A percentile compares a stretch with the other conserved stretches of the same genome.
Evolutionary conservation across 2,888 invertebrate genomes (phyloP).

Genomic region (Buathra laborator): DNA sequence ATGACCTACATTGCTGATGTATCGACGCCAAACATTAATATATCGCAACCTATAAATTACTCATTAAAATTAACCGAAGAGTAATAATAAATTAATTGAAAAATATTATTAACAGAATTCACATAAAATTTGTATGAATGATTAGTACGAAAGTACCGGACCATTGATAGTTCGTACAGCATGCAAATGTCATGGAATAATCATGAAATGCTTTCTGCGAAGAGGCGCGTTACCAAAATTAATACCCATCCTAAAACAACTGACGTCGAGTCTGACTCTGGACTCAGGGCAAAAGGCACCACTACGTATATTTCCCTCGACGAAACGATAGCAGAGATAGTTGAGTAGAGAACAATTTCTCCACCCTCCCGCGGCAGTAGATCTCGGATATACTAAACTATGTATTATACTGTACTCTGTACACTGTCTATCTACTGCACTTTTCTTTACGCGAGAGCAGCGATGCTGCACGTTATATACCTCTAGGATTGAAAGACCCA

Average conservation of each 20-base stretch:
- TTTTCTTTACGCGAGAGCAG: slow-evolving; percentile 34
- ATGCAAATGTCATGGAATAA: neutral
- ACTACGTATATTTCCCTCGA: slow-evolving; percentile 10
- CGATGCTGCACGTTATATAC: neutral
- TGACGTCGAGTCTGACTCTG: neutral
- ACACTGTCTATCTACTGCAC: slow-evolving; percentile 4
- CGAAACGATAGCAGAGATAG: neutral
- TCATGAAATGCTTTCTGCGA: neutral
- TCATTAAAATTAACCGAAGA: neutral
- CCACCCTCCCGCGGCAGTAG: neutral
- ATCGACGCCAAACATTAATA: neutral
- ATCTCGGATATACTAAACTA: slow-evolving; percentile 29
- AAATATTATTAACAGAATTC: no score
- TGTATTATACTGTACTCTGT: slow-evolving; percentile 37
- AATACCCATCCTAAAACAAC: neutral
- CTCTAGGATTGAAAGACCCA: slow-evolving; percentile 38
- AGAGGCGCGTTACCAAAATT: neutral
- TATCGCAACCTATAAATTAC: neutral
- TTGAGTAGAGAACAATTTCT: neutral
- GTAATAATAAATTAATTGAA: neutral
- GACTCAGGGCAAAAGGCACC: neutral
- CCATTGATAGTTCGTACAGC: no score
- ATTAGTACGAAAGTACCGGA: no score
- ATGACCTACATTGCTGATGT: neutral
- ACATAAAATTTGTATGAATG: no score